Percentiles rank a stretch among this genome's conserved stretches.
Conservation (phyloP, 2,797 vertebrate genomes). For the Anabacerthia variegaticeps region DNA sequence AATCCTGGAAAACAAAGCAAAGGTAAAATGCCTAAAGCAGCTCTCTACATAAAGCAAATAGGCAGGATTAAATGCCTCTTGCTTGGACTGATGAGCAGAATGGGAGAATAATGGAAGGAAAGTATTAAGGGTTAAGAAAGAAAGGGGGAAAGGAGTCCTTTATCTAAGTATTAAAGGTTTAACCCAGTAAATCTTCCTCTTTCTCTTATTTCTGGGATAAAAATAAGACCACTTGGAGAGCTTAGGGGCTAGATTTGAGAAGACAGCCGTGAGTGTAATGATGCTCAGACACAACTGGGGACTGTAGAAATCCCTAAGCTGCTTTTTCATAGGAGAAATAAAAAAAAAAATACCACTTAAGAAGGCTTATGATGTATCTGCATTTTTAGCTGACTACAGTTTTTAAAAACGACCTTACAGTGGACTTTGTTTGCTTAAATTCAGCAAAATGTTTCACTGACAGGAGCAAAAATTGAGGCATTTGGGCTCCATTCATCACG, state of each 20-base stretch:
- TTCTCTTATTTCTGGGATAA: slow-evolving; percentile 43
- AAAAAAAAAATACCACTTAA: not conserved
- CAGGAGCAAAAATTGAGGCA: not conserved
- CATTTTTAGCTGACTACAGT: not conserved
- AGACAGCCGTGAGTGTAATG: not conserved
- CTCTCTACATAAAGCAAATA: not conserved
- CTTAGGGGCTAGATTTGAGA: slow-evolving; percentile 29
- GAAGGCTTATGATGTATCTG: not conserved
- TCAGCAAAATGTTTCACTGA: not conserved
- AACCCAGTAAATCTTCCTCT: slow-evolving; percentile 22
- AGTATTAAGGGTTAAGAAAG: slow-evolving; percentile 2
- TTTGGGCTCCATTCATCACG: not conserved
- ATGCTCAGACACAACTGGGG: not conserved
- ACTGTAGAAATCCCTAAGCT: slow-evolving; percentile 21
- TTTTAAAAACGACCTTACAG: not conserved
- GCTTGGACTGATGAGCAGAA: not conserved
- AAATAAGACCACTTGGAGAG: slow-evolving; percentile 40
- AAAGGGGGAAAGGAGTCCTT: not conserved
- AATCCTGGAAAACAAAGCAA: not conserved
- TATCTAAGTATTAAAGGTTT: slow-evolving; percentile 40
- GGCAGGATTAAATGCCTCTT: not conserved
- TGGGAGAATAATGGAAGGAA: not conserved
- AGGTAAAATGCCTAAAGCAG: not conserved
- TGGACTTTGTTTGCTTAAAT: not conserved
- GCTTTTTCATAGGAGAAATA: not conserved